Evolutionary conservation across 2,797 vertebrate species (phyloP), one percentile per base, ranked within the genome.

Genomic region (Liparis tanakae): DNA sequence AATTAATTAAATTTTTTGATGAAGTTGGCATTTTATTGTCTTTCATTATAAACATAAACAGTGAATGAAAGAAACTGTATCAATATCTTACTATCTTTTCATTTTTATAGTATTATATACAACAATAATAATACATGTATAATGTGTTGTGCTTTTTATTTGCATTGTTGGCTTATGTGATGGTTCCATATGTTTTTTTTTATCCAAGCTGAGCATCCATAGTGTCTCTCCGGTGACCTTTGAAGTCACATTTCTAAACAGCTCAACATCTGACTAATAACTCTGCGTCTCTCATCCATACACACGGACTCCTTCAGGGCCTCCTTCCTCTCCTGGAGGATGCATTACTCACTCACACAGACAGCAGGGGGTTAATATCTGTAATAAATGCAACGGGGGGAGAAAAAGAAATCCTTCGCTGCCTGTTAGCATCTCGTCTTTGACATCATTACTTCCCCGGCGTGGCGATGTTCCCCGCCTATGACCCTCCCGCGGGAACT

Each of bases 391-490:
- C 76, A 83, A 67, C 37, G 3, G 56, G 63, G 25, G 71, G 63
- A 65, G 54, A 72, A 74, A 78, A 82, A 85, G 12, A 41, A 78
- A 75, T 85, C 83, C 70, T 81, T 85, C 75, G 51, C 78, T 65
- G 48, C 76, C 83, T 84, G 83, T 86, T 84, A 79, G 79, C 70
- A 68, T 90, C 87, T 86, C 48, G 77, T 83, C 85, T 81, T 83
- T 90, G 82, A 89, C 88, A 89, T 85, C 70, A 76, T 88, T 86
- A 69, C 82, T 89, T 85, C 81, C 78, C 72, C 12, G 53, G 74
- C 80, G 39, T 79, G 83, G 75, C 82, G 46, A 54, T 68, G 70
- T 46, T 78, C 64, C 60, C 59, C n/a, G 78, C 69, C 54, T 70
- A 48, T 79, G 82, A 90, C 85, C 87, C 85, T 76, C 78, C 81